Percentiles rank a stretch among this genome's conserved stretches.
Evolutionary conservation across 2,113 vertebrate genomes (phyloP).

Genomic region (Siniperca chuatsi): DNA sequence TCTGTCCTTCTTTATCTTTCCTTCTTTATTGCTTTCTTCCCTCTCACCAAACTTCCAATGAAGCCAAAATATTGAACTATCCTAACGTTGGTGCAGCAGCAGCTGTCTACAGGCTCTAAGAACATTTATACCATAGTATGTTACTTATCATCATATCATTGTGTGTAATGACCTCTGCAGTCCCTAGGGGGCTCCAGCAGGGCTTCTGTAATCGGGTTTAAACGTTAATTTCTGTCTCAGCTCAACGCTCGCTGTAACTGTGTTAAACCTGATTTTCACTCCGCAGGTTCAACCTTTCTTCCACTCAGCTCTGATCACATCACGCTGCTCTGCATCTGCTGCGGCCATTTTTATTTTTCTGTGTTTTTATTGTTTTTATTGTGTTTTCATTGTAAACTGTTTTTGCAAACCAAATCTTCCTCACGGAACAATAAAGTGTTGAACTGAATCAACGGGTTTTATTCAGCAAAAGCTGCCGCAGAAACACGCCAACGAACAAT

Average conservation of each 20-base stretch:
- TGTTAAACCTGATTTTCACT: constrained; percentile 13
- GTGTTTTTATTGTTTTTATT: constrained; percentile 59
- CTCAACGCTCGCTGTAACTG: not conserved
- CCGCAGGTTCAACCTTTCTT: not conserved
- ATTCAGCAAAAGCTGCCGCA: constrained; percentile 39
- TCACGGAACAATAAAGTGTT: constrained; percentile 54
- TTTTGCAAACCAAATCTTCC: constrained; percentile 62
- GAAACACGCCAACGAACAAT: constrained; percentile 53
- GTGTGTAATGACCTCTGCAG: constrained; percentile 20
- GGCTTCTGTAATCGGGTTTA: constrained; percentile 4
- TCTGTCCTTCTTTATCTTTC: not conserved
- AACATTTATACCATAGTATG: not conserved
- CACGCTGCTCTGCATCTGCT: constrained; percentile 57
- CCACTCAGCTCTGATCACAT: constrained; percentile 20
- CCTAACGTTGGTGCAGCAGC: not conserved
- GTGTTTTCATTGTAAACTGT: constrained; percentile 51
- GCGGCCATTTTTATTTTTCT: not conserved
- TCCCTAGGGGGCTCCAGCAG: constrained; percentile 26
- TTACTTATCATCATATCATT: not conserved
- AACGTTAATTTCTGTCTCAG: constrained; percentile 1
- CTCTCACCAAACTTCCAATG: not conserved
- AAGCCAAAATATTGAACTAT: not conserved
- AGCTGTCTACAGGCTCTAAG: not conserved
- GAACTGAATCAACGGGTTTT: constrained; percentile 51
- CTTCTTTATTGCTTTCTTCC: not conserved